Base-by-base conservation (phyloP, 2,888 invertebrate genomes). In the Yponomeuta malinellus region DNA sequence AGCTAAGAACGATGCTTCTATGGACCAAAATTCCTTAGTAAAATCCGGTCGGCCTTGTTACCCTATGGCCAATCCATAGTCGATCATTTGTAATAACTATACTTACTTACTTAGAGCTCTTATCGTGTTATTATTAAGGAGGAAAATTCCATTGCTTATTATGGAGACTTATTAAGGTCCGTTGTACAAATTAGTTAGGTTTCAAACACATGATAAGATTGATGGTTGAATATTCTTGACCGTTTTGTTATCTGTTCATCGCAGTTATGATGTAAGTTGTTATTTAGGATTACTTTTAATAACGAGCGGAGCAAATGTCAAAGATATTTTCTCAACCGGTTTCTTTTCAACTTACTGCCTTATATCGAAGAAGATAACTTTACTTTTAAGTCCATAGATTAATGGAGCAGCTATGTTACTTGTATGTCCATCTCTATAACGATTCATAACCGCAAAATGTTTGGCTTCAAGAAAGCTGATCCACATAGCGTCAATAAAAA, bases 21-120 rank as follows among this genome's bases (percentile, higher is more conserved):
- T 76, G 79, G 79, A 80, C 81, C 75, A 78, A 81, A 82, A 83
- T 83, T 83, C 81, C 81, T 83, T 9, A 65, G 12, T 33, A 3
- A 65, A 75, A 74, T 76, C 74, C 77, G 74, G 78, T 76, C 83
- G 84, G 80, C 89, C 88, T 88, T 87, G 88, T 79, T 68, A 43
- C 67, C 67, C 67, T 48, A 48, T 78, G 75, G 77, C 29, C 63
- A 74, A 74, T 75, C 73, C 75, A 75, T 76, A 77, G 76, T 79
- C 75, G 76, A 76, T 76, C 78, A 83, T 86, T 86, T 82, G 79
- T 82, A 73, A 75, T 78, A 78, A 59, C 52, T 15, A 59, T 59
- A 59, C 52, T 15, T 59, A 59, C 52, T 15, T 59, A 59, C 15
- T 59, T 43, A 43, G 33, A 52, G 15, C 52, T 59, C 12, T 12